Conservation (phyloP, 2,113 vertebrate genomes). For the Hippocampus barbouri region DNA sequence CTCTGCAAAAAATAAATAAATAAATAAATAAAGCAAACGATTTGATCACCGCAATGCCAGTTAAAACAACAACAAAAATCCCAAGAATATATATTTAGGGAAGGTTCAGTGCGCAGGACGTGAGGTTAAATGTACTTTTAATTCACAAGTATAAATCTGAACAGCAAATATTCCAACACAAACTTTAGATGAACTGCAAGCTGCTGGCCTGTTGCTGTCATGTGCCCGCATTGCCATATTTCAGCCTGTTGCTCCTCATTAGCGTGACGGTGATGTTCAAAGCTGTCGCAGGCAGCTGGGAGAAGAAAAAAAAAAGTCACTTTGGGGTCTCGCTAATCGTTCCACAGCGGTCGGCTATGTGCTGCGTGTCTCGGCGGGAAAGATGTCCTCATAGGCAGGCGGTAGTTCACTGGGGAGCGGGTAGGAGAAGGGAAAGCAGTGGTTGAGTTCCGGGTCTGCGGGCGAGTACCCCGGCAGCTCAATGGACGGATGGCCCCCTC, state of each 20-base stretch:
- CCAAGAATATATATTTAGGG: neutral
- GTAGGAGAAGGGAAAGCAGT: conserved; percentile 86
- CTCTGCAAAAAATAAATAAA: too few relatives aligned
- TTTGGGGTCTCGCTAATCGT: too few relatives aligned
- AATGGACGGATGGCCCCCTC: conserved; percentile 86
- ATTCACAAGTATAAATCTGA: conserved; percentile 65
- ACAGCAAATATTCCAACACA: conserved; percentile 66
- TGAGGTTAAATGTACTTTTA: conserved; percentile 68
- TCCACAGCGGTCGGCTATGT: conserved; percentile 40
- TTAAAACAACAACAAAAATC: too few relatives aligned
- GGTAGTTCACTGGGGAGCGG: conserved; percentile 81
- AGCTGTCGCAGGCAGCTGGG: conserved; percentile 9
- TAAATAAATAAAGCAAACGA: too few relatives aligned
- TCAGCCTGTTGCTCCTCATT: conserved; percentile 8
- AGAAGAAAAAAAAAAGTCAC: neutral
- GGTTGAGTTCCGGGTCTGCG: conserved; percentile 83
- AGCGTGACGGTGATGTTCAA: conserved; percentile 28
- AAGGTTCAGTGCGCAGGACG: conserved; percentile 9
- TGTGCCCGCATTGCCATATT: neutral
- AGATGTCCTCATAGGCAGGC: conserved; percentile 88
- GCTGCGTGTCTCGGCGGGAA: conserved; percentile 72
- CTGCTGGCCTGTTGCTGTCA: conserved; percentile 25
- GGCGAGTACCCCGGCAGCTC: conserved; percentile 91
- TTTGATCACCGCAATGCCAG: too few relatives aligned
- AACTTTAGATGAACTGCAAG: conserved; percentile 49